Base-by-base conservation (phyloP, 2,797 vertebrate species). In the Pangasius djambal region DNA sequence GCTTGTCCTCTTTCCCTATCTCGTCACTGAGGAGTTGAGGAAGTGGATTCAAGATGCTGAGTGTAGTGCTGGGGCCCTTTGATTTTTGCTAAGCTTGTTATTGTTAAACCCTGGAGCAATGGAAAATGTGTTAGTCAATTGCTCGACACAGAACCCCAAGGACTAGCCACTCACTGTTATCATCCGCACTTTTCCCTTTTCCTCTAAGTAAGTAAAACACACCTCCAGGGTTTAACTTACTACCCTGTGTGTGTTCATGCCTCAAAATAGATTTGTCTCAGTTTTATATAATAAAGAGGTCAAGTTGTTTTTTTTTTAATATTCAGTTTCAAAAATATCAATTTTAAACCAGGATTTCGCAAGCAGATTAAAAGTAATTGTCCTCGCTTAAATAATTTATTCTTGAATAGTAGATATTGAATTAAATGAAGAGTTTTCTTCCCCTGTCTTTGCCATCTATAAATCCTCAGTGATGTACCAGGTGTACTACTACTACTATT, bases 21-120 rank as follows among this genome's bases (percentile, higher is more conserved):
- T 20, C 25, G 10, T 48, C 25, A 18, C 18, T 84, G 25, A 84
- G n/a, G 28, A 85, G 61, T 10, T 65, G 25, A 44, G 55, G 59
- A 50, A 83, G 63, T 84, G 63, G 61, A 67, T 84, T 84, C 15
- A 31, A 84, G 28, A 65, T 84, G 61, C 61, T 50, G 61, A 52
- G 25, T 50, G 8, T 50, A 67, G 61, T 44, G 40, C 40, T 50
- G 25, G 15, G 48, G 81, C 25, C 59, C 81, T 83, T 83, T 63
- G 81, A 59, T 40, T 82, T 61, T 59, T 59, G 57, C 81, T n/a
- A 63, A 83, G 59, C 28, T 31, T 67, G 61, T 84, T 67, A 69
- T 22, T 44, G 3, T 31, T 69, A 87, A 67, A 57, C 31, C 84
- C 84, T 74, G 69, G 52, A 57, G 84, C 52, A 57, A 57, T 44